Evolutionary conservation across 2,888 invertebrate genomes (phyloP).

Genomic region (Apoderus coryli): DNA sequence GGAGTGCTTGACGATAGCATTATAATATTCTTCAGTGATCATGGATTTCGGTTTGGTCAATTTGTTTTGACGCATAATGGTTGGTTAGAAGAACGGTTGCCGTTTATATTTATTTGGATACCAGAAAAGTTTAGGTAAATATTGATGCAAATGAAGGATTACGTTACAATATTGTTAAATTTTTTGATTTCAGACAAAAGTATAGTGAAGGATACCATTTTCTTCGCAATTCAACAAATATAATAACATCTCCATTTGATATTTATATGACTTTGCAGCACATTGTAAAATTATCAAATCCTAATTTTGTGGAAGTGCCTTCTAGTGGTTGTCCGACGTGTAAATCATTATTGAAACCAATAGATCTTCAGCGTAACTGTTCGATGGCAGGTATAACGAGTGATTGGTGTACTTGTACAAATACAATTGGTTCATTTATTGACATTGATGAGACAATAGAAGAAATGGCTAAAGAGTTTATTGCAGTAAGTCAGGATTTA

Average conservation of each 20-base stretch:
- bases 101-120: slow-evolving; percentile 54
- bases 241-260: slow-evolving; percentile 62
- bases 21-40: slow-evolving; percentile 62
- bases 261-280: slow-evolving; percentile 57
- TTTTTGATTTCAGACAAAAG: too few species aligned
- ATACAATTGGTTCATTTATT: too few species aligned
- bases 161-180: too few species aligned
- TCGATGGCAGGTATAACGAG: slow-evolving; percentile 3
- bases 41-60: slow-evolving; percentile 63
- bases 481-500: too few species aligned
- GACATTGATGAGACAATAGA: too few species aligned
- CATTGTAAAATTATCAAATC: slow-evolving; percentile 30
- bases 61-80: slow-evolving; percentile 52
- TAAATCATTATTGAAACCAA: slow-evolving; percentile 2
- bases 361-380: background rate
- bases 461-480: too few species aligned
- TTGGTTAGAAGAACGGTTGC: slow-evolving; percentile 66
- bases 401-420: slow-evolving; percentile 5
- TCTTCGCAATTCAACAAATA: slow-evolving; percentile 48
- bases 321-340: background rate
- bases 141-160: too few species aligned
- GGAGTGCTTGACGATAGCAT: slow-evolving; percentile 50
- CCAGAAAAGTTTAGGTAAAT: slow-evolving; percentile 44
- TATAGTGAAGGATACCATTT: too few species aligned
- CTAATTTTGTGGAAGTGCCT: background rate